Conservation (phyloP, 2,888 invertebrate species). For the Cremastobaeus sp. region DNA sequence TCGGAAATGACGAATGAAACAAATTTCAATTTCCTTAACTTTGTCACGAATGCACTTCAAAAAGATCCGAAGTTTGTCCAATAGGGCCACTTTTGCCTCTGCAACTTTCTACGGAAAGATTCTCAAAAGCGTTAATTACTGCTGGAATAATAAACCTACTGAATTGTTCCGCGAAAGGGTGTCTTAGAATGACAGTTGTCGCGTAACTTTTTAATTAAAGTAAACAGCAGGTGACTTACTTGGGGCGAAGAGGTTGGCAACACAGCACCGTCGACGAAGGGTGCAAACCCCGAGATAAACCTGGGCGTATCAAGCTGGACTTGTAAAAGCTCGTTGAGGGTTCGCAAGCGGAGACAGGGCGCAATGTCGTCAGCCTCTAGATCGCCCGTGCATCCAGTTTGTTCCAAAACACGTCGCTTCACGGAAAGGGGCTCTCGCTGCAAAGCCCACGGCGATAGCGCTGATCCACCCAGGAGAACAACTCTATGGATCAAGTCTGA, state of each 20-base stretch:
- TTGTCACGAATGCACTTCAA: too few relatives aligned
- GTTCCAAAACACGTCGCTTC: constrained; percentile 88
- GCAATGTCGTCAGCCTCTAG: constrained; percentile 89
- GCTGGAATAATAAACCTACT: constrained; percentile 21
- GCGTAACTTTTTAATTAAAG: constrained; percentile 33
- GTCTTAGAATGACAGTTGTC: constrained; percentile 6
- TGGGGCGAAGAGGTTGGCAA: constrained; percentile 78
- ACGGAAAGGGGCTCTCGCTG: constrained; percentile 90
- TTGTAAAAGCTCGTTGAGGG: constrained; percentile 85
- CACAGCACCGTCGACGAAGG: constrained; percentile 94
- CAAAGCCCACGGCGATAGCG: constrained; percentile 94
- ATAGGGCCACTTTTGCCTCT: background rate
- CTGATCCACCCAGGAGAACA: constrained; percentile 93
- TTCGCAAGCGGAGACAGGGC: constrained; percentile 89
- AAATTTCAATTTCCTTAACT: too few relatives aligned
- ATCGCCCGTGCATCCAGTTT: constrained; percentile 91
- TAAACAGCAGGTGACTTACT: constrained; percentile 62
- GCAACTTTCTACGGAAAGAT: background rate
- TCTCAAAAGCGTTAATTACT: constrained; percentile 32
- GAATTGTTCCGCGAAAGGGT: constrained; percentile 14
- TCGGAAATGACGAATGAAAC: too few relatives aligned
- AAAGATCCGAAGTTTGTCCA: constrained; percentile 8
- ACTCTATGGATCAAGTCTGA: constrained; percentile 92
- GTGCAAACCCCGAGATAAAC: constrained; percentile 94
- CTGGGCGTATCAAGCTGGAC: constrained; percentile 88